phyloP scores from a whole-genome alignment of 2,797 vertebrate species.

The Trematomus bernacchii region DNA sequence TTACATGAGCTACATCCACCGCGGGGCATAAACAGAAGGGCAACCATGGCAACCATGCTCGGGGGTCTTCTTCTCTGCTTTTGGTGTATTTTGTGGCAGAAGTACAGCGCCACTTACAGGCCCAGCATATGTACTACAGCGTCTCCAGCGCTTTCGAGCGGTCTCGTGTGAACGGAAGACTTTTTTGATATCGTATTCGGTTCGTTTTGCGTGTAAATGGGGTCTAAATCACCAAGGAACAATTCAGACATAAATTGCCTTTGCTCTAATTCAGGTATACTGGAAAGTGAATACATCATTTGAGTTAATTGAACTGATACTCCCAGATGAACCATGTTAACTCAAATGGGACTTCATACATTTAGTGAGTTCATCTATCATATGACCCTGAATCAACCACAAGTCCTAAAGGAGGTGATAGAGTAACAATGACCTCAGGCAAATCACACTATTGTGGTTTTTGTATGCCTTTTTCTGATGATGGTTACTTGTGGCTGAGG shows the following conservation, averaged over 20 bases:
- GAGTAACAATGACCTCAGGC: conserved; percentile 2
- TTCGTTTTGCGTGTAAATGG: no score
- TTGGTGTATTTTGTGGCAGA: no score
- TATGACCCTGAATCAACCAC: neutral
- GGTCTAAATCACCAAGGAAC: conserved; percentile 31
- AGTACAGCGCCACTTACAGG: no score
- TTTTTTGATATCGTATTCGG: no score
- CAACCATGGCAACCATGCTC: no score
- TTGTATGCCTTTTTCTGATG: conserved; percentile 21
- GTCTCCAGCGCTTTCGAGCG: no score
- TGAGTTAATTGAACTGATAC: conserved; percentile 16
- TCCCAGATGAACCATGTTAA: conserved; percentile 22
- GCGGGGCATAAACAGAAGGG: no score
- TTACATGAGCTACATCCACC: no score
- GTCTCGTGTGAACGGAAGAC: no score
- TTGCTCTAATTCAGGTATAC: conserved; percentile 17
- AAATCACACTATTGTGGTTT: conserved; percentile 9
- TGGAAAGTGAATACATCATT: no score
- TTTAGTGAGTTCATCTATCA: conserved; percentile 4
- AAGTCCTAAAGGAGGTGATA: neutral
- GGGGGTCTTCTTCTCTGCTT: no score
- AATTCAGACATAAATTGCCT: conserved; percentile 8
- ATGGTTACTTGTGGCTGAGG: conserved; percentile 7
- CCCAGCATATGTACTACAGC: no score
- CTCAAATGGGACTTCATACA: conserved; percentile 18